Conservation (phyloP, 1,140 invertebrate species). For the Saccostrea cuccullata region DNA sequence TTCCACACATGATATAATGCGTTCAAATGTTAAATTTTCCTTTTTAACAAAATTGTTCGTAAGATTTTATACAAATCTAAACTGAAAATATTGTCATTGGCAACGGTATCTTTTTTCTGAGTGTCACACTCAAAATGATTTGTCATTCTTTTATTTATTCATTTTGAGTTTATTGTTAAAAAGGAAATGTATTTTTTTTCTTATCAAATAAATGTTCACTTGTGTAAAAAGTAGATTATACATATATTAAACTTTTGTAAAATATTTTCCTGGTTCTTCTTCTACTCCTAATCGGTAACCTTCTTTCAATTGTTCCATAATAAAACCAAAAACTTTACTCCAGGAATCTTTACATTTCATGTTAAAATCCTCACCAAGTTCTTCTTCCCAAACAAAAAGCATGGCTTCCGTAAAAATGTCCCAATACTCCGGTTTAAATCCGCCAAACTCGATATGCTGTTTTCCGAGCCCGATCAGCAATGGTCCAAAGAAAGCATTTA, state of each 20-base stretch:
- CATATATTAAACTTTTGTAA: neutral
- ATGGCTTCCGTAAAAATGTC: constrained; percentile 62
- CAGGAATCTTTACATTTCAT: constrained; percentile 51
- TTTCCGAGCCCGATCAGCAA: constrained; percentile 61
- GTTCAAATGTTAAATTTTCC: too few relatives aligned
- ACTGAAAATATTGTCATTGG: too few relatives aligned
- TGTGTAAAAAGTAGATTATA: neutral
- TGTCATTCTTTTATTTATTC: too few relatives aligned
- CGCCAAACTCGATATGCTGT: constrained; percentile 62
- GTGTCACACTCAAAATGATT: too few relatives aligned
- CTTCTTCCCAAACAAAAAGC: constrained; percentile 57
- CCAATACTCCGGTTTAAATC: constrained; percentile 64
- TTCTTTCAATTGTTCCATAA: constrained; percentile 61
- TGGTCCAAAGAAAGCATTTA: constrained; percentile 54
- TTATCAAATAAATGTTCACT: too few relatives aligned
- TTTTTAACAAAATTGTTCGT: too few relatives aligned
- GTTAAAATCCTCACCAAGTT: constrained; percentile 57
- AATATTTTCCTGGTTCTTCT: neutral
- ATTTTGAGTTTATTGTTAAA: too few relatives aligned
- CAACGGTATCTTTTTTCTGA: too few relatives aligned
- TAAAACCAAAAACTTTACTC: constrained; percentile 62
- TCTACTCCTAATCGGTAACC: constrained; percentile 51
- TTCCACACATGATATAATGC: too few relatives aligned
- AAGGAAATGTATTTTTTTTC: too few relatives aligned
- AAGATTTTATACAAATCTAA: too few relatives aligned